phyloP scores from a whole-genome alignment of 2,888 invertebrate species.

The Cryptophagus acutangulus region DNA sequence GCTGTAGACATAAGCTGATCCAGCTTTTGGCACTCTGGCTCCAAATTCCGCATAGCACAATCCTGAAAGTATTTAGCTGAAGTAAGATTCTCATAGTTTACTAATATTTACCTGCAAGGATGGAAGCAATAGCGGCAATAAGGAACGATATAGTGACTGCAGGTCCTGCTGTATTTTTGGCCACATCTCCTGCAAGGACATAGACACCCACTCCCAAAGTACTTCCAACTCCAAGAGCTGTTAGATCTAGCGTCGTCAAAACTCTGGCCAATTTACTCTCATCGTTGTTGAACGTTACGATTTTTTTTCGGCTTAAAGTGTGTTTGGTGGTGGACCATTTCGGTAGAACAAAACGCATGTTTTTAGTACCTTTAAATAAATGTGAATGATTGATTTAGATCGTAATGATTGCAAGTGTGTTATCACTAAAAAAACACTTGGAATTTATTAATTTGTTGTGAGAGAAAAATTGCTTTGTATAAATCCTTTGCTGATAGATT shows the following conservation, averaged over 20 bases:
- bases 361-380: constrained; percentile 16
- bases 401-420: no score
- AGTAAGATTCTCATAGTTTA: neutral
- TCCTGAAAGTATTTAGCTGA: constrained; percentile 51
- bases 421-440: no score
- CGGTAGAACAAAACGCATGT: constrained; percentile 25
- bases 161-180: constrained; percentile 77
- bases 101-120: constrained; percentile 69
- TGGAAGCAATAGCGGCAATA: constrained; percentile 85
- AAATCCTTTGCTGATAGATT: no score
- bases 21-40: constrained; percentile 81
- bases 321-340: constrained; percentile 33
- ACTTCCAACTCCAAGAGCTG: constrained; percentile 75
- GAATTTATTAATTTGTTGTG: no score
- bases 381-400: no score
- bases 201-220: constrained; percentile 89
- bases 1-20: constrained; percentile 90
- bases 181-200: constrained; percentile 80
- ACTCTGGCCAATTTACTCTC: constrained; percentile 62
- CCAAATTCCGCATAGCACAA: constrained; percentile 91
- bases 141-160: constrained; percentile 81
- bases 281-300: constrained; percentile 43
- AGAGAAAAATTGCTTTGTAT: no score
- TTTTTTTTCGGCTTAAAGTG: constrained; percentile 47
- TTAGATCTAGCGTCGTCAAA: constrained; percentile 75